Evolutionary conservation across 2,797 vertebrate species (phyloP).

Genomic region (Tinamus major): DNA sequence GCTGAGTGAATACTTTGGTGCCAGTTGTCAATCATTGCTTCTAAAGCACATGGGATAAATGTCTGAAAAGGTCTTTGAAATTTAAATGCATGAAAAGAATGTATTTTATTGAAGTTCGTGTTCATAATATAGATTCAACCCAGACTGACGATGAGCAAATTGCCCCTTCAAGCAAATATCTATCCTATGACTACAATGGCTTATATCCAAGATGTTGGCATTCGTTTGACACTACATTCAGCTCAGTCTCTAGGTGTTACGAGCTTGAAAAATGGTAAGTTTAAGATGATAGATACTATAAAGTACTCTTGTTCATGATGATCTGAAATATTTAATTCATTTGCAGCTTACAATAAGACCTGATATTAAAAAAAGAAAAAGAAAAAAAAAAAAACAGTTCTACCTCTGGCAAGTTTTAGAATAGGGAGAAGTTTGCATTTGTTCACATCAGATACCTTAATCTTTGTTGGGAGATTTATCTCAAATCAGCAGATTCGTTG

Average conservation of each 20-base stretch:
- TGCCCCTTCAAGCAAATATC: conserved; percentile 93
- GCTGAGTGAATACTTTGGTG: not conserved
- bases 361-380: not conserved
- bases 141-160: conserved; percentile 84
- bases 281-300: not conserved
- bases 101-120: conserved; percentile 1
- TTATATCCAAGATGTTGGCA: conserved; percentile 85
- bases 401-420: not conserved
- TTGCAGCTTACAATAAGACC: not conserved
- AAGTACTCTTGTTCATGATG: not conserved
- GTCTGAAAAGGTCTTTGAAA: conserved; percentile 41
- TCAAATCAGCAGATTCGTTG: not conserved
- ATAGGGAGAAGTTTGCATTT: not conserved
- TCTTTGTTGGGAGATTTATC: not conserved
- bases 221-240: conserved; percentile 86
- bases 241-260: conserved; percentile 90
- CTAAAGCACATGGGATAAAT: not conserved
- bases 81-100: conserved; percentile 38
- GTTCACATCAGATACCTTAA: not conserved
- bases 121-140: conserved; percentile 87
- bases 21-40: not conserved
- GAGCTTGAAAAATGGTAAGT: conserved; percentile 85
- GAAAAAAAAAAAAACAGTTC: not conserved
- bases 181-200: conserved; percentile 91
- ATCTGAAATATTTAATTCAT: not conserved